phyloP scores from a whole-genome alignment of 2,113 vertebrate genomes.

The Coturnix japonica region DNA sequence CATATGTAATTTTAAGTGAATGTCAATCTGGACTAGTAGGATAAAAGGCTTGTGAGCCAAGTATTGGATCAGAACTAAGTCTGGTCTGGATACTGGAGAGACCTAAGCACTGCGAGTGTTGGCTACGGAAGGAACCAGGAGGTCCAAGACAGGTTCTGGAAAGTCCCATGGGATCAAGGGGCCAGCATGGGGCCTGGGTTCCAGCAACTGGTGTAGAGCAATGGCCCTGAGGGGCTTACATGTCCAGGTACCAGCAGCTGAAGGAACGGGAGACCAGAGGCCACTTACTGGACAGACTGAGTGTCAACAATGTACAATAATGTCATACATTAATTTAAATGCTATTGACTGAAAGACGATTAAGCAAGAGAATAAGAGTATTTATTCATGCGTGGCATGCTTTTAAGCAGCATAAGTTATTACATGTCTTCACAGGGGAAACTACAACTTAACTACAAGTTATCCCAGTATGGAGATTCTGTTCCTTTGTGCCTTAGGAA shows the following conservation, averaged over 20 bases:
- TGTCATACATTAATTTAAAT: not conserved
- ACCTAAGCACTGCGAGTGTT: not conserved
- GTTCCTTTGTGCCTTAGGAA: not conserved
- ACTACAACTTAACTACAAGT: not conserved
- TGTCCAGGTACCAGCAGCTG: not conserved
- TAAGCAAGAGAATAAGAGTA: not conserved
- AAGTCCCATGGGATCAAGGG: not conserved
- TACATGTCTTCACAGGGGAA: not conserved
- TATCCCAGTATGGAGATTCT: not conserved
- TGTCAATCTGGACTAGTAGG: not conserved
- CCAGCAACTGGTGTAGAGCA: not conserved
- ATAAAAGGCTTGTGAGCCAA: not conserved
- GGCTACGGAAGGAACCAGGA: not conserved
- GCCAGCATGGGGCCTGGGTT: not conserved
- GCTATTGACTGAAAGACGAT: not conserved
- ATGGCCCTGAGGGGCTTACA: accelerated
- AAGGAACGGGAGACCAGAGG: too few relatives aligned
- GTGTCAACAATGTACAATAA: not conserved
- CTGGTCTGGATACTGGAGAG: not conserved
- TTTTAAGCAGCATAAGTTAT: not conserved
- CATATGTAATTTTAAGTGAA: not conserved
- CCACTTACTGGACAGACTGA: too few relatives aligned
- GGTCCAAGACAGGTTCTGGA: not conserved
- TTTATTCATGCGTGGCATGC: not conserved
- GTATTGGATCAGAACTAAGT: not conserved